phyloP scores from a whole-genome alignment of 2,113 vertebrate species.

The Catagonus wagneri region DNA sequence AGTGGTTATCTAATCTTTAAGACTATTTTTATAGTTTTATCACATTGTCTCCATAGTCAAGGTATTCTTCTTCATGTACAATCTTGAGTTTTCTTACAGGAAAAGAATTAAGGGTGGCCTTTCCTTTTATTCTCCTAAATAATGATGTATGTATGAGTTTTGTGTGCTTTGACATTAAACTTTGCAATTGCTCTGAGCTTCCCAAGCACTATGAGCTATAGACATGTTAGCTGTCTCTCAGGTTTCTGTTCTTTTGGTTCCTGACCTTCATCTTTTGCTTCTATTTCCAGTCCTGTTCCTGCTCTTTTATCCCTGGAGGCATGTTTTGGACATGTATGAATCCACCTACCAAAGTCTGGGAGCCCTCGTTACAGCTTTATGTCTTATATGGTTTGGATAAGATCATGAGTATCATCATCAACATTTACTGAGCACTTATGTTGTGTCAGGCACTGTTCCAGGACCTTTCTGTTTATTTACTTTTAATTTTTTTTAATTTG shows the following conservation, averaged over 20 bases:
- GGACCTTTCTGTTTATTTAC: slow-evolving; percentile 12
- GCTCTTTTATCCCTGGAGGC: not conserved
- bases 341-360: not conserved
- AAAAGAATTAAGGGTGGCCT: not conserved
- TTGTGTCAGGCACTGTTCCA: not conserved
- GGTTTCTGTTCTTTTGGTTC: slow-evolving; percentile 8
- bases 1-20: not conserved
- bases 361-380: not conserved
- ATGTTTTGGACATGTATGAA: not conserved
- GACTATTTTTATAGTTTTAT: slow-evolving; percentile 5
- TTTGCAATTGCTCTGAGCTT: not conserved
- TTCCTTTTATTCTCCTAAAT: not conserved
- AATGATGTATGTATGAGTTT: not conserved
- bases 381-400: not conserved
- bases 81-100: not conserved
- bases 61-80: not conserved
- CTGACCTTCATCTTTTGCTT: not conserved
- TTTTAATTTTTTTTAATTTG: not conserved
- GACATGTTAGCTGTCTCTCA: not conserved
- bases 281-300: not conserved
- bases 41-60: not conserved
- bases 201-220: not conserved
- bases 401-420: not conserved
- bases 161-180: not conserved
- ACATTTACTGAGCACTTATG: not conserved